Conservation (phyloP, 1,140 invertebrate genomes). For the Bilobella aurantiaca region DNA sequence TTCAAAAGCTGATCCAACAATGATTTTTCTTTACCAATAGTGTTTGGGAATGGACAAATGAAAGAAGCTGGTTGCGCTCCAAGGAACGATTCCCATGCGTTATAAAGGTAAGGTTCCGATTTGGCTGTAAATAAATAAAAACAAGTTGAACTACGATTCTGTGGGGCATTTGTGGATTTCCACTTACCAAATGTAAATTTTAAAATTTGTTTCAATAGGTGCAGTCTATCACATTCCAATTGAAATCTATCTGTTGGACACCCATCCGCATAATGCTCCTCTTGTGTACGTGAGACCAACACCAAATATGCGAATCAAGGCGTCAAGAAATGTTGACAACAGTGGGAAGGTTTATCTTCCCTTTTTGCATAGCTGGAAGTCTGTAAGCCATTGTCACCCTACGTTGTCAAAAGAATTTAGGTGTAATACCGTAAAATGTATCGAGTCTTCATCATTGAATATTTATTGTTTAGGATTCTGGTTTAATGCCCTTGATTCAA, state of each 20-base stretch:
- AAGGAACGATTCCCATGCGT: conserved; percentile 83
- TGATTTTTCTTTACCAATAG: conserved; percentile 41
- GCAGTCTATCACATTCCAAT: conserved; percentile 91
- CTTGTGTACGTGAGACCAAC: conserved; percentile 96
- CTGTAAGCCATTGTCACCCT: conserved; percentile 48
- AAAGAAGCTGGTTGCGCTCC: conserved; percentile 73
- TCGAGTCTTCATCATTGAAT: conserved; percentile 4
- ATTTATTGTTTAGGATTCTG: conserved; percentile 54
- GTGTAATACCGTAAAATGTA: neutral
- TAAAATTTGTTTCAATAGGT: conserved; percentile 47
- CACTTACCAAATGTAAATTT: no score
- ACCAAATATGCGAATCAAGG: conserved; percentile 86
- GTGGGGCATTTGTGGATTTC: conserved; percentile 3
- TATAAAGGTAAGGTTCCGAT: conserved; percentile 62
- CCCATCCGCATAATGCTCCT: conserved; percentile 93
- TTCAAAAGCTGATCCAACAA: conserved; percentile 4
- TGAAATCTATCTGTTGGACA: conserved; percentile 91
- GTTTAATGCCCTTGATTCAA: conserved; percentile 74
- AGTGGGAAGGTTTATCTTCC: conserved; percentile 94
- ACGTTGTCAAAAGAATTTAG: neutral
- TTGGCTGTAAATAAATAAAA: neutral
- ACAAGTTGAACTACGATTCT: no score
- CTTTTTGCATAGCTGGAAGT: conserved; percentile 90
- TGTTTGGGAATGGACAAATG: conserved; percentile 77
- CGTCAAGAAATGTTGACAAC: conserved; percentile 84